Percentiles rank a stretch among this genome's conserved stretches.
Evolutionary conservation across 2,888 invertebrate genomes (phyloP).

Genomic region (Drosophila atripex): DNA sequence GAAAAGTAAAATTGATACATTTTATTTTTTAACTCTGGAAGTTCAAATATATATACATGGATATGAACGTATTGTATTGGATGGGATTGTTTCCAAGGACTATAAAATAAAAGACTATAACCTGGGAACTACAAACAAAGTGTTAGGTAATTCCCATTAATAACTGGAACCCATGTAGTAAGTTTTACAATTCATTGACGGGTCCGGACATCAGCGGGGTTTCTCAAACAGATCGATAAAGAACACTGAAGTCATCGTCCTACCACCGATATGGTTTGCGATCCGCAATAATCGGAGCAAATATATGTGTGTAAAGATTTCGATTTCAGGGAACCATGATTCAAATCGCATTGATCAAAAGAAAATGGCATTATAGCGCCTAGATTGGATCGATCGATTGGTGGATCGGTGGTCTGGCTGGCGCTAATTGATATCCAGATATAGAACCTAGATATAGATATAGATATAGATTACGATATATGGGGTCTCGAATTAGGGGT

Average conservation of each 20-base stretch:
- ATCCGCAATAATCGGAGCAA: constrained; percentile 23
- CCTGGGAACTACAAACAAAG: too few relatives aligned
- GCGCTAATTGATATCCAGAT: constrained; percentile 8
- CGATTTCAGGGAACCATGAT: constrained; percentile 1
- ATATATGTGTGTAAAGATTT: constrained; percentile 2
- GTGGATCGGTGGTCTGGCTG: constrained; percentile 8
- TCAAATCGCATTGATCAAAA: constrained; percentile 15
- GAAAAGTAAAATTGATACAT: constrained; percentile 40
- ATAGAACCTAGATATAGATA: too few relatives aligned
- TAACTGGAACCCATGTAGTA: background rate
- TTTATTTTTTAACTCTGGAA: too few relatives aligned
- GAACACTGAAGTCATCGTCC: constrained; percentile 29
- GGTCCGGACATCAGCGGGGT: constrained; percentile 2
- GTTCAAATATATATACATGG: too few relatives aligned
- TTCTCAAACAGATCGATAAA: constrained; percentile 26
- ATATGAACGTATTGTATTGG: too few relatives aligned
- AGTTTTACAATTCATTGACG: too few relatives aligned
- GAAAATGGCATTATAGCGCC: background rate
- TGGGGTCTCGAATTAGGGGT: constrained; percentile 2
- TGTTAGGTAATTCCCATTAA: background rate
- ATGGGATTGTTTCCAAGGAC: too few relatives aligned
- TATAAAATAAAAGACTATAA: background rate
- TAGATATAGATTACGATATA: constrained; percentile 13
- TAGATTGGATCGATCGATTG: background rate
- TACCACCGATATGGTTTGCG: constrained; percentile 30